A percentile compares a stretch with the other conserved stretches of the same genome.
phyloP scores from a whole-genome alignment of 2,888 invertebrate species.

The Argyresthia albistria region DNA sequence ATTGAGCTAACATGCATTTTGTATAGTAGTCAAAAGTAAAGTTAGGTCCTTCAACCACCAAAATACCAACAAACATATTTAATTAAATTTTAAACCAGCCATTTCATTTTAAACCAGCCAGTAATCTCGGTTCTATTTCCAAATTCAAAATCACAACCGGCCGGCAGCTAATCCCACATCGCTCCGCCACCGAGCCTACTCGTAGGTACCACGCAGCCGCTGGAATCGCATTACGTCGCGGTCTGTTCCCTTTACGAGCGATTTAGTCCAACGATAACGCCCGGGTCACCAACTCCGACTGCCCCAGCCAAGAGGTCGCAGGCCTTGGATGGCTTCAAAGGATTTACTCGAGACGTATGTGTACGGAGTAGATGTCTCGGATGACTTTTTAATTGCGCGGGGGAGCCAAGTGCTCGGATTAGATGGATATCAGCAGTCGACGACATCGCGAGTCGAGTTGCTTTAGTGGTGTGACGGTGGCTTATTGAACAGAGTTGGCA shows the following conservation, averaged over 20 bases:
- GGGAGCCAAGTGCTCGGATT: not conserved
- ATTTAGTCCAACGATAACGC: not conserved
- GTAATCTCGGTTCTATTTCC: too few relatives aligned
- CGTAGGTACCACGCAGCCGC: not conserved
- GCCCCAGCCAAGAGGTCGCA: too few relatives aligned
- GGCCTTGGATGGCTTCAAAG: too few relatives aligned
- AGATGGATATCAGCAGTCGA: too few relatives aligned
- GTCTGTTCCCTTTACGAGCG: constrained; percentile 2
- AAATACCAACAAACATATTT: too few relatives aligned
- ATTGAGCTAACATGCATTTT: constrained; percentile 41
- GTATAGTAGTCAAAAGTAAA: too few relatives aligned
- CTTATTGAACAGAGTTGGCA: too few relatives aligned
- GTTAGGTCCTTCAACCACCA: too few relatives aligned
- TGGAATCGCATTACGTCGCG: not conserved
- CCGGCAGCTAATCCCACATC: constrained; percentile 29
- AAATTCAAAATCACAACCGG: constrained; percentile 28
- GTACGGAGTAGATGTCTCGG: not conserved
- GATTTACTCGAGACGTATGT: not conserved
- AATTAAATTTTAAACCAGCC: too few relatives aligned
- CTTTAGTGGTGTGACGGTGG: too few relatives aligned
- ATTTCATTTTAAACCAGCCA: too few relatives aligned
- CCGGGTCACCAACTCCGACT: not conserved
- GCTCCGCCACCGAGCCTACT: not conserved
- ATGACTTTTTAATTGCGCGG: not conserved
- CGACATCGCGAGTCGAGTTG: too few relatives aligned